phyloP scores from a whole-genome alignment of 2,113 vertebrate species.

The Ageneiosus marmoratus region DNA sequence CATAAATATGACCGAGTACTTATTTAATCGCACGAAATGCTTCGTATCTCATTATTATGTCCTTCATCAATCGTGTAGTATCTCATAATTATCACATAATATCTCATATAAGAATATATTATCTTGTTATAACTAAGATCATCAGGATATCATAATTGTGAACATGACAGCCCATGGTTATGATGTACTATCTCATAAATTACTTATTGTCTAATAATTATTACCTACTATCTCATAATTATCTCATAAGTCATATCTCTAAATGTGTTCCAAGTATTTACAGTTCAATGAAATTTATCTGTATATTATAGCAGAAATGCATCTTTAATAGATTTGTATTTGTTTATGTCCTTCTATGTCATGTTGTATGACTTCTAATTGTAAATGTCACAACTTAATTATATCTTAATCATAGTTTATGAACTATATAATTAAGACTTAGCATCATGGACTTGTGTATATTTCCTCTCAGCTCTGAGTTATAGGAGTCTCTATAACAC shows the following conservation, averaged over 20 bases:
- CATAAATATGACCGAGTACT: not conserved
- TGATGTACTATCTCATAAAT: not conserved
- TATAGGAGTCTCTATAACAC: too few species aligned
- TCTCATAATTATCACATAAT: too few species aligned
- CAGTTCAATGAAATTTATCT: too few species aligned
- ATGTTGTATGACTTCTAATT: not conserved
- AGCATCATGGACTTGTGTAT: not conserved
- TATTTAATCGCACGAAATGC: too few species aligned
- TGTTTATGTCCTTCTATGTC: not conserved
- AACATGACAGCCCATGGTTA: not conserved
- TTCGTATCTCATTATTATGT: too few species aligned
- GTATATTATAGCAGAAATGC: too few species aligned
- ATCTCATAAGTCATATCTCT: not conserved
- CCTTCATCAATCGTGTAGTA: too few species aligned
- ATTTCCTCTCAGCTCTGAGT: not conserved
- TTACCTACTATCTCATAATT: not conserved
- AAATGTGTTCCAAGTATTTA: too few species aligned
- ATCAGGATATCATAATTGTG: not conserved
- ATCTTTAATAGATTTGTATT: not conserved
- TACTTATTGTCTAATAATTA: not conserved
- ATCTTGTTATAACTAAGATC: not conserved
- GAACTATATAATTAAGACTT: too few species aligned
- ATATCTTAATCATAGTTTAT: not conserved
- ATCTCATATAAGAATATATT: too few species aligned
- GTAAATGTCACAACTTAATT: not conserved